Base-by-base conservation (phyloP, 2,797 vertebrate species). In the Tadarida brasiliensis region DNA sequence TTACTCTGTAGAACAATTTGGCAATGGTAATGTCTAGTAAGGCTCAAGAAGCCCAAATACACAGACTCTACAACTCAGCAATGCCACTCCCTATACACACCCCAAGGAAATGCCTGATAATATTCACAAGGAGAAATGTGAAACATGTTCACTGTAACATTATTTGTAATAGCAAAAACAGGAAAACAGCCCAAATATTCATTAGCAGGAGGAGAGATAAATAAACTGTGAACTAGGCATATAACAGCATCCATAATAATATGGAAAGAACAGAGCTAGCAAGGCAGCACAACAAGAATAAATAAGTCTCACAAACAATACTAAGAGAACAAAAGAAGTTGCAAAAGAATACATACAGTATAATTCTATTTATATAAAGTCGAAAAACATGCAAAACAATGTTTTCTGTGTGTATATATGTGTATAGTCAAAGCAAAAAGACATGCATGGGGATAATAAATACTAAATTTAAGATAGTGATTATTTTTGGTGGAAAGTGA, bases 331-430 rank as follows among this genome's bases (percentile, higher is more conserved):
- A 80, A 87, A 68, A 59, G 67, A 81, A 49, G 57, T 9, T 89
- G 22, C n/a, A n/a, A 24, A 74, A 92, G 33, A 84, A 91, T 61
- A 92, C 5, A 67, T 77, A 33, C 3, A 67, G 54, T 67, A 22
- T 70, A 67, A 71, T 44, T 89, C 30, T 19, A 81, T 30, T 90
- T 80, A 82, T 65, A 26, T 33, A 68, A 44, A 44, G 2, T 22
- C 92, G 83, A 22, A 92, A 90, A 90, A 68, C 30, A 77, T 68
- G 70, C 11, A 90, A 81, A 96, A 47, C 6, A 81, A 10, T 83
- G 47, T 76, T 92, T 95, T 59, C 59, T 82, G 30, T 70, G 11
- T 92, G 30, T 83, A 51, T 70, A 19, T 81, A 54, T 67, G n/a
- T 74, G 19, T 82, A 19, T 77, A 63, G 22, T 39, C 33, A 85